Evolutionary conservation across 2,113 vertebrate genomes (phyloP), one percentile per base, ranked within the genome.

Genomic region (Sterrhoptilus dennistouni): DNA sequence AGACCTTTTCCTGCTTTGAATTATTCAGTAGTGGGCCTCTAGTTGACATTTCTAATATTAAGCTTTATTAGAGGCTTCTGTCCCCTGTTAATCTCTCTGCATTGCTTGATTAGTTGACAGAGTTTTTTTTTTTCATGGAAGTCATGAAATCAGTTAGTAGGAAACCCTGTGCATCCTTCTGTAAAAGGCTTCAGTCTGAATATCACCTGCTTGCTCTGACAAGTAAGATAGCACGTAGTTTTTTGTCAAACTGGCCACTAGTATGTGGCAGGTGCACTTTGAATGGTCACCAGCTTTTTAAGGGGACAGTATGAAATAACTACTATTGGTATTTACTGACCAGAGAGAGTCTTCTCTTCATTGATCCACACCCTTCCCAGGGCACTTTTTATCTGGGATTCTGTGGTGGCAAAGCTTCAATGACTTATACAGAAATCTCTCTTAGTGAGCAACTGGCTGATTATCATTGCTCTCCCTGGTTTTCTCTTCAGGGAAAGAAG

Each of bases 1-100:
- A 74, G 35, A 90, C 64, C 52, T 63, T 75, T 86, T 66, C 77
- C 75, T 95, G 18, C 54, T 93, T 91, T 91, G 80, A 94, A 93
- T 95, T 90, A 92, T 95, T 96, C 52, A 87, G 4, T 35, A 71
- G 19, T 40, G 20, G 47, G 40, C 85, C 44, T 92, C 56, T 79
- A 78, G 74, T 25, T 97, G 89, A 61, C 76, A 66, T 87, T 91
- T 75, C 71, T 92, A 57, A 61, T 90, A 89, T 29, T 77, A 74
- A 80, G 56, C 88, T 89, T 85, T 87, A 77, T 65, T 80, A 68
- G 74, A 80, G 35, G 54, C 49, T 94, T 93, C 65, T 89, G 47
- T 97, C 42, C 63, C 89, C 28, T 89, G 45, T 49, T 91, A 44
- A 72, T 90, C 36, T 52, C 29, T 95, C 66, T 94, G 72, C 47